These are phyloP conservation scores for Thaumetopoea pityocampa DNA, from an alignment of 1,140 invertebrate species.

Conservation along the genomic window DNA sequence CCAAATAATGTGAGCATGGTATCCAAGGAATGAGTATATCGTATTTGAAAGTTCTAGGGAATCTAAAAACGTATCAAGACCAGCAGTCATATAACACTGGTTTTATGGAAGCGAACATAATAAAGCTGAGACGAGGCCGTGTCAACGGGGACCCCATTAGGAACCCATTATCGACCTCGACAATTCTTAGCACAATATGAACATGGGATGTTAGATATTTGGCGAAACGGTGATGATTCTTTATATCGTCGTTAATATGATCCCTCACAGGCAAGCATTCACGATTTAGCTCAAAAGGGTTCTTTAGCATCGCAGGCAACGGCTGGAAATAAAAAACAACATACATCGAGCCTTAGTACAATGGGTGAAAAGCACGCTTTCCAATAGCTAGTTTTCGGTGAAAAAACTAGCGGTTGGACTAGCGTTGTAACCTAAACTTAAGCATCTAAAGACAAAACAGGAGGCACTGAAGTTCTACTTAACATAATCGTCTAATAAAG, in stretches of 20 bases:
- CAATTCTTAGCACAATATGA: constrained; percentile 70
- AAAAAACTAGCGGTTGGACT: constrained; percentile 42
- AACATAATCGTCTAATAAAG: constrained; percentile 16
- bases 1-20: constrained; percentile 46
- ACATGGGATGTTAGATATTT: constrained; percentile 66
- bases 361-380: constrained; percentile 51
- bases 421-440: constrained; percentile 53
- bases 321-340: constrained; percentile 76
- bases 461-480: constrained; percentile 21
- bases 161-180: constrained; percentile 32
- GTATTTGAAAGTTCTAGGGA: constrained; percentile 29
- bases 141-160: constrained; percentile 12
- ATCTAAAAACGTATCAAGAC: constrained; percentile 29
- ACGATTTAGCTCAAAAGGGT: constrained; percentile 75
- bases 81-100: constrained; percentile 69
- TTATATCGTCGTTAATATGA: constrained; percentile 73
- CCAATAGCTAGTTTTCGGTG: constrained; percentile 39
- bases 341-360: constrained; percentile 74
- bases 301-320: constrained; percentile 75
- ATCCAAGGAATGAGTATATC: constrained; percentile 68
- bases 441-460: constrained; percentile 57
- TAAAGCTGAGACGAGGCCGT: constrained; percentile 43
- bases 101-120: constrained; percentile 65
- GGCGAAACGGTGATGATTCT: constrained; percentile 66
- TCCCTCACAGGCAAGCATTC: constrained; percentile 75